Conservation (phyloP, 2,888 invertebrate species). For the Hirudinaria manillensis region DNA sequence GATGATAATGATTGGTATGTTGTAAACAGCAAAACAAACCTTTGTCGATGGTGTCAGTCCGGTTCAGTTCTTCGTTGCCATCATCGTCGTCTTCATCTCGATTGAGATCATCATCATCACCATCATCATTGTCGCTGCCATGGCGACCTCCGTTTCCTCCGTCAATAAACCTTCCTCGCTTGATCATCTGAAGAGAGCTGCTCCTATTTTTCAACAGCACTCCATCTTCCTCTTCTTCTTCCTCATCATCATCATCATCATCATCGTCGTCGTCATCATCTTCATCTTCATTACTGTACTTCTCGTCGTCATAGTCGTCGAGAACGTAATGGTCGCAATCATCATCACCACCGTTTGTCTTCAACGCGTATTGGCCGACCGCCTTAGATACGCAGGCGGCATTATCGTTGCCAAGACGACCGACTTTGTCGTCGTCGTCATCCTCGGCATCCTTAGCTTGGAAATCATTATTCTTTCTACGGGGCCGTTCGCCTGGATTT, state of each 20-base stretch:
- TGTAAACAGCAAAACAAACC: neutral
- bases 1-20: neutral
- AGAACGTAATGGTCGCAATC: neutral
- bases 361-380: neutral
- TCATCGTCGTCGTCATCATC: neutral
- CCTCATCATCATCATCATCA: neutral
- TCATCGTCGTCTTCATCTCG: constrained; percentile 21
- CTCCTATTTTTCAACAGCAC: neutral
- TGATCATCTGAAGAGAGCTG: constrained; percentile 19
- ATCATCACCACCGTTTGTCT: neutral
- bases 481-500: no score
- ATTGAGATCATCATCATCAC: neutral
- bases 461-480: constrained; percentile 1
- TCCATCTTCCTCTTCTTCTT: neutral
- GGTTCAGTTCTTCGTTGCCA: constrained; percentile 15
- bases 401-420: neutral
- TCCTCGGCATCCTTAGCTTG: neutral
- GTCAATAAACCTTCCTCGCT: neutral
- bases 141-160: neutral
- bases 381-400: neutral
- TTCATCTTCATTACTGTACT: neutral
- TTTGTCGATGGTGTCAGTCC: constrained; percentile 5
- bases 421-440: neutral
- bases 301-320: neutral
- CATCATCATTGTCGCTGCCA: neutral